Conservation (phyloP, 2,113 vertebrate species). For the Pogona vitticeps region DNA sequence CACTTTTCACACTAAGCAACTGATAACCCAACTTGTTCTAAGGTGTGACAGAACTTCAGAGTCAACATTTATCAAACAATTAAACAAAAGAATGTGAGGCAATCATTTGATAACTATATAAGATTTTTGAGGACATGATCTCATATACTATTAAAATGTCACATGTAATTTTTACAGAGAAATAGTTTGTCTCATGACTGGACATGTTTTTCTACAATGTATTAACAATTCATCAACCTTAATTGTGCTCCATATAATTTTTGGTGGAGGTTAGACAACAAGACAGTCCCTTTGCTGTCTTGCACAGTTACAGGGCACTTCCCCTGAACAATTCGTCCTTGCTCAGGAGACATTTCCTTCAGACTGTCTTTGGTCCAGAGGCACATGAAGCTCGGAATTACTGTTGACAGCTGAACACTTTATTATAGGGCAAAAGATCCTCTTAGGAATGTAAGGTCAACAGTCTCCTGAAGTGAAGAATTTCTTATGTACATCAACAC, state of each 20-base stretch:
- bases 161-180: not conserved
- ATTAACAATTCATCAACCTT: not conserved
- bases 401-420: constrained; percentile 71
- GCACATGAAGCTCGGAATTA: constrained; percentile 49
- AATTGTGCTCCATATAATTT: not conserved
- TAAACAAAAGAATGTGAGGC: constrained; percentile 5
- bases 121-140: constrained; percentile 6
- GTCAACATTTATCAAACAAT: constrained; percentile 4
- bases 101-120: not conserved
- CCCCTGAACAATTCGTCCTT: not conserved
- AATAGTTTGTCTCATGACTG: not conserved
- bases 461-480: constrained; percentile 54
- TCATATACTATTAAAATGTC: not conserved
- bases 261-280: constrained; percentile 4
- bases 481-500: constrained; percentile 68
- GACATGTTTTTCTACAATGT: not conserved
- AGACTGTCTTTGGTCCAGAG: constrained; percentile 46
- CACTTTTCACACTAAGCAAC: not conserved
- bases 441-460: constrained; percentile 71
- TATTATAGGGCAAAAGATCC: constrained; percentile 66
- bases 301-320: constrained; percentile 20
- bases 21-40: constrained; percentile 1
- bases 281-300: constrained; percentile 22
- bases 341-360: constrained; percentile 1
- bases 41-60: not conserved